Percentiles rank a stretch among this genome's conserved stretches.
Conservation (phyloP, 2,113 vertebrate genomes). For the Smithornis capensis region DNA sequence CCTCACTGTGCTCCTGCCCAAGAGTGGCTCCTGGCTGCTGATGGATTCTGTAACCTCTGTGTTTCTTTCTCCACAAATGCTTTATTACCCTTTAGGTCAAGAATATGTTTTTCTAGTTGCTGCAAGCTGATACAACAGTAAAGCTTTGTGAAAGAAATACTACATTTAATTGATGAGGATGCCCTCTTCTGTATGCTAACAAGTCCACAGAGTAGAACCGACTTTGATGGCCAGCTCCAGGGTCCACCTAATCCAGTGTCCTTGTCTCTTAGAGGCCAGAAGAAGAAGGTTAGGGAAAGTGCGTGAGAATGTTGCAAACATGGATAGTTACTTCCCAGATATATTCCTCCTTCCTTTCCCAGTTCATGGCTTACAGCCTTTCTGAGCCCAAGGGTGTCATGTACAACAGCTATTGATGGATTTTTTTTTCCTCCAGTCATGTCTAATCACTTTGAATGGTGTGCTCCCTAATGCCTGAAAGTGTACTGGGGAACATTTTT, state of each 20-base stretch:
- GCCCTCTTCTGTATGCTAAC: not conserved
- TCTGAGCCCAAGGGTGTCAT: not conserved
- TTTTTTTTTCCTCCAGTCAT: not conserved
- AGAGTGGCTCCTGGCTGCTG: not conserved
- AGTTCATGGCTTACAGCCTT: not conserved
- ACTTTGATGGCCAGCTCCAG: not conserved
- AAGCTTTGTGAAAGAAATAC: not conserved
- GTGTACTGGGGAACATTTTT: not conserved
- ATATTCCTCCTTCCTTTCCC: not conserved
- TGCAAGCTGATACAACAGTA: not conserved
- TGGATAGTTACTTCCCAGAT: not conserved
- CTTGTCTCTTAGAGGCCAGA: not conserved
- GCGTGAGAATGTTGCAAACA: not conserved
- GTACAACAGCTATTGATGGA: not conserved
- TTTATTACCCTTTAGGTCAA: not conserved
- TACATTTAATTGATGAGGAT: not conserved
- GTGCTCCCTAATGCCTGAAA: not conserved
- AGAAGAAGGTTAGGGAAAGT: not conserved
- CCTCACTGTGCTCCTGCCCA: not conserved
- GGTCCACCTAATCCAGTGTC: fast-evolving
- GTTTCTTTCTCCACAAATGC: not conserved
- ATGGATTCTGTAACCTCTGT: not conserved
- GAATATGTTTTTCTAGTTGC: not conserved
- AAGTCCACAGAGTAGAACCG: not conserved
- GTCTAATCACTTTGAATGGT: not conserved